Conservation (phyloP, 2,888 invertebrate species). For the Ligdia adustata region DNA sequence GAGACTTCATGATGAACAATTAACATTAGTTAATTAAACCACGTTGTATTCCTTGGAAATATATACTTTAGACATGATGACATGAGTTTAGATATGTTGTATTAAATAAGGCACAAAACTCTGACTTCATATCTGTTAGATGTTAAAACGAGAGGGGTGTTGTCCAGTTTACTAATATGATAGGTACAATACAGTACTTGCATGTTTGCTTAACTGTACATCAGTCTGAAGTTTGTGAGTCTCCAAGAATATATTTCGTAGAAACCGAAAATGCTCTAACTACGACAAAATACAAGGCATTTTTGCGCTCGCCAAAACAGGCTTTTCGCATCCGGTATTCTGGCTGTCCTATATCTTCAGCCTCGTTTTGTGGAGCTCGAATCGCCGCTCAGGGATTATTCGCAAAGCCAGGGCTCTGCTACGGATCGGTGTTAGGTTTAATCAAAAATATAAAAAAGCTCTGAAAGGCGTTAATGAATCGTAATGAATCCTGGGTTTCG, state of each 20-base stretch:
- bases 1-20: conserved; percentile 36
- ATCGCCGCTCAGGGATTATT: conserved; percentile 15
- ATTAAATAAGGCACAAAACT: too few relatives aligned
- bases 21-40: conserved; percentile 42
- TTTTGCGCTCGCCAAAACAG: conserved; percentile 1
- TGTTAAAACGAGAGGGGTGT: too few relatives aligned
- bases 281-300: neutral
- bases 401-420: conserved; percentile 11
- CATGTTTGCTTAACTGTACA: too few relatives aligned
- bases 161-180: too few relatives aligned
- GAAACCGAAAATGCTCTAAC: too few relatives aligned
- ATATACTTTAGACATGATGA: too few relatives aligned
- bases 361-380: conserved; percentile 9
- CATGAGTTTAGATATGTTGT: too few relatives aligned
- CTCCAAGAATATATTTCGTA: neutral
- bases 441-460: conserved; percentile 17
- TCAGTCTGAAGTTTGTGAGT: neutral
- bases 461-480: conserved; percentile 10
- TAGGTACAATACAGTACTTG: too few relatives aligned
- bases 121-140: too few relatives aligned
- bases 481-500: conserved; percentile 12
- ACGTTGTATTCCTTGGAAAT: conserved; percentile 27
- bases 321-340: conserved; percentile 7
- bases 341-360: conserved; percentile 5
- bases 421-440: conserved; percentile 10